These are phyloP conservation scores for Nothocercus nigrocapillus DNA, from an alignment of 2,113 vertebrate species.

Conservation along the genomic window DNA sequence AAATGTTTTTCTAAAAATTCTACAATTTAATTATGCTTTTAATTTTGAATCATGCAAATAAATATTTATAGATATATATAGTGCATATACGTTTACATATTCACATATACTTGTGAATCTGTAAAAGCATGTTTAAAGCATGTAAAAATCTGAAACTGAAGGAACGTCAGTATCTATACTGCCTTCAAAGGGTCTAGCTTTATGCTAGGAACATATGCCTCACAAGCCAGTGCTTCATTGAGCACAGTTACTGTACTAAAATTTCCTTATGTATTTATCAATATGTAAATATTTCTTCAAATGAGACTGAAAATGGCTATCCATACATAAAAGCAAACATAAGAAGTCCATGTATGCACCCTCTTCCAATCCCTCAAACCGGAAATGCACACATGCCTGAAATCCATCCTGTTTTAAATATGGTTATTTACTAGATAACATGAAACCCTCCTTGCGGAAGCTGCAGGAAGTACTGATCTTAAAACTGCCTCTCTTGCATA, in stretches of 20 bases:
- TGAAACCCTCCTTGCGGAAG: background rate
- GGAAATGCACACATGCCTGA: background rate
- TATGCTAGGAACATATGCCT: background rate
- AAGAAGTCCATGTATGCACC: background rate
- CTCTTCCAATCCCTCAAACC: background rate
- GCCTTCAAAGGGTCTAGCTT: background rate
- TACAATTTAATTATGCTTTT: background rate
- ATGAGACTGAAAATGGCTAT: background rate
- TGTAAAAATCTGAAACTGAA: background rate
- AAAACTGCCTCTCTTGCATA: background rate
- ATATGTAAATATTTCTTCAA: background rate
- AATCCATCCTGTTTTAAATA: conserved; percentile 16
- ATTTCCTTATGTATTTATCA: background rate
- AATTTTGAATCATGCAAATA: background rate
- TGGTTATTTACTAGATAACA: conserved; percentile 9
- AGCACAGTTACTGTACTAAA: background rate
- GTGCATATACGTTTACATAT: background rate
- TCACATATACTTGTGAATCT: too few species aligned
- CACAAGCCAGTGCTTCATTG: background rate
- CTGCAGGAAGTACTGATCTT: background rate
- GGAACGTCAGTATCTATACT: background rate
- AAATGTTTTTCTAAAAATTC: background rate
- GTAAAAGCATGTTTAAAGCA: background rate
- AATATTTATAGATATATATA: background rate
- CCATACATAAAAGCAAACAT: background rate